Conservation (phyloP, 2,888 invertebrate genomes). For the Glyphotaelius pellucidus region DNA sequence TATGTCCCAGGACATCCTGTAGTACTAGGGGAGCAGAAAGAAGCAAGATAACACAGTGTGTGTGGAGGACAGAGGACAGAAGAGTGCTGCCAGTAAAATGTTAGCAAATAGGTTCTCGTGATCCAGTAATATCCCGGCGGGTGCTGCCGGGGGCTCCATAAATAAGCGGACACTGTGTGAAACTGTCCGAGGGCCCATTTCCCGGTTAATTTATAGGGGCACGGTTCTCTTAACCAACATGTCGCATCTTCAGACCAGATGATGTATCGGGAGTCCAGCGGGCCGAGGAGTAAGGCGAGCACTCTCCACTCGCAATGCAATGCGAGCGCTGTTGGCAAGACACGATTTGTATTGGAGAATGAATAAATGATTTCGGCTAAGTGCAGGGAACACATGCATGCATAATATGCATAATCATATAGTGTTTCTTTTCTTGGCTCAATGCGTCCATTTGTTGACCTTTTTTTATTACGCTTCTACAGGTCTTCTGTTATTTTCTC, state of each 20-base stretch:
- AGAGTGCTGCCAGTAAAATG: conserved; percentile 48
- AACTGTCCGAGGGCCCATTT: conserved; percentile 63
- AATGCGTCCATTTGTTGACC: no score
- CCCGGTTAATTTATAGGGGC: conserved; percentile 62
- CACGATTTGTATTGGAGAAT: conserved; percentile 65
- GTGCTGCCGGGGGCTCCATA: conserved; percentile 63
- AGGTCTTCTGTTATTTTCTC: no score
- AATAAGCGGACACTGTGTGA: conserved; percentile 64
- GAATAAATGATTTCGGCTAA: conserved; percentile 44
- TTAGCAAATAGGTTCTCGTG: conserved; percentile 66
- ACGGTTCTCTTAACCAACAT: conserved; percentile 56
- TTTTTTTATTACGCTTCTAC: no score
- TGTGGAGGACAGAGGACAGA: background rate
- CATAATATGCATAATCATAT: background rate
- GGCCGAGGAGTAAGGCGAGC: conserved; percentile 12
- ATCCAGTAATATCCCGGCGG: conserved; percentile 63
- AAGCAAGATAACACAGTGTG: background rate
- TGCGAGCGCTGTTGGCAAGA: conserved; percentile 54
- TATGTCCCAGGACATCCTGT: background rate
- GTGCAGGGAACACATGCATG: background rate
- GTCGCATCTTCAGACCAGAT: conserved; percentile 61
- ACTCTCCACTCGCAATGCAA: background rate
- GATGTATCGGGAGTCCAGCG: conserved; percentile 55
- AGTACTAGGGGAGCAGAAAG: background rate
- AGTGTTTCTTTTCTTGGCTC: background rate